phyloP scores from a whole-genome alignment of 2,888 invertebrate species.

The Pyrocoelia pectoralis region DNA sequence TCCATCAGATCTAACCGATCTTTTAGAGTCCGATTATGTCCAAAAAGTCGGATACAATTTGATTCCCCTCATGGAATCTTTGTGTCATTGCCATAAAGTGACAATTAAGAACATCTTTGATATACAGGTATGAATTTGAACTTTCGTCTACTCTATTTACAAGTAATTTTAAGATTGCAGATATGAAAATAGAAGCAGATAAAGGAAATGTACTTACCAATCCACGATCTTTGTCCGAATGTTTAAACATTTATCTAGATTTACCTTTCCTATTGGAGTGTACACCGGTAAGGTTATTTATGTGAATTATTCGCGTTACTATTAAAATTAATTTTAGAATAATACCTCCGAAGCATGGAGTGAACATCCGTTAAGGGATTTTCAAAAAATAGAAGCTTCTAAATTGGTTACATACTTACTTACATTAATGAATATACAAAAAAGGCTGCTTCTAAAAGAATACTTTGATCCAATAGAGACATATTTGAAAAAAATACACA shows the following conservation, averaged over 20 bases:
- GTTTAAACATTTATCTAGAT: conserved; percentile 36
- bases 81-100: conserved; percentile 35
- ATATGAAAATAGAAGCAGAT: conserved; percentile 12
- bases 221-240: conserved; percentile 25
- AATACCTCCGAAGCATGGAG: conserved; percentile 21
- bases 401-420: conserved; percentile 39
- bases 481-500: conserved; percentile 13
- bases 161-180: conserved; percentile 26
- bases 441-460: conserved; percentile 38
- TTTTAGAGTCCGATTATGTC: conserved; percentile 31
- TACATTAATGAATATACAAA: conserved; percentile 39
- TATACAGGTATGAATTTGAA: conserved; percentile 37
- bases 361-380: conserved; percentile 34
- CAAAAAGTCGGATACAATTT: conserved; percentile 40
- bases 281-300: conserved; percentile 14
- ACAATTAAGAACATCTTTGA: conserved; percentile 42
- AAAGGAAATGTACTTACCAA: too few species aligned
- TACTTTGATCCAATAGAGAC: conserved; percentile 34
- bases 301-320: too few species aligned
- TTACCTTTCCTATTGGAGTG: conserved; percentile 32
- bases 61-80: conserved; percentile 28
- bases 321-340: conserved; percentile 9
- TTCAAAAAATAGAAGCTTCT: conserved; percentile 31
- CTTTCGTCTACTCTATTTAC: background rate
- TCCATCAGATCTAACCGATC: conserved; percentile 31